A percentile compares a stretch with the other conserved stretches of the same genome.
Evolutionary conservation across 2,888 invertebrate genomes (phyloP).

Genomic region (Yponomeuta cagnagella): DNA sequence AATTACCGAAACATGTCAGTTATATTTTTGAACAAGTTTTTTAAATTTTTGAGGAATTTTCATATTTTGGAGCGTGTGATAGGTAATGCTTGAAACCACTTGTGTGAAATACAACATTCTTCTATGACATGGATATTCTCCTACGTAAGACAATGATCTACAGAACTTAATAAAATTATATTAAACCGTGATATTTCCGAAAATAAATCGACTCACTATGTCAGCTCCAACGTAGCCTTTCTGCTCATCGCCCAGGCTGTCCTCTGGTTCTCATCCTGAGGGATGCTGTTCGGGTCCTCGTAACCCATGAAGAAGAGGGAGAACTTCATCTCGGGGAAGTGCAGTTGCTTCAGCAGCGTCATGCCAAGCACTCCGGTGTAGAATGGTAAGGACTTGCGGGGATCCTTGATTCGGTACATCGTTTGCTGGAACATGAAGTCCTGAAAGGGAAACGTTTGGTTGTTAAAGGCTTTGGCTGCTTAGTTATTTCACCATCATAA

Average conservation of each 20-base stretch:
- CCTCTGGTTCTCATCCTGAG: slow-evolving; percentile 81
- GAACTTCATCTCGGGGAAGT: slow-evolving; percentile 93
- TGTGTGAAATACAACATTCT: too few species aligned
- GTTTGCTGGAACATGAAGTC: slow-evolving; percentile 97
- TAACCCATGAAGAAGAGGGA: slow-evolving; percentile 94
- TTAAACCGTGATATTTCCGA: too few species aligned
- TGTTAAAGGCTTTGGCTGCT: too few species aligned
- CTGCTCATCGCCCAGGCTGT: slow-evolving; percentile 86
- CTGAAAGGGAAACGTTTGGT: slow-evolving; percentile 55
- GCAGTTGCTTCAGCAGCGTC: slow-evolving; percentile 90
- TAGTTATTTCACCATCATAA: too few species aligned
- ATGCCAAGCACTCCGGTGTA: slow-evolving; percentile 90
- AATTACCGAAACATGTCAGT: too few species aligned
- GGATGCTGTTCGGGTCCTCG: slow-evolving; percentile 84
- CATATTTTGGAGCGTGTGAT: too few species aligned
- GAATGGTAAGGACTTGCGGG: slow-evolving; percentile 89
- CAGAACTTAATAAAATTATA: too few species aligned
- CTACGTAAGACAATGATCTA: too few species aligned
- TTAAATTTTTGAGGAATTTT: too few species aligned
- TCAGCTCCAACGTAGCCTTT: slow-evolving; percentile 92
- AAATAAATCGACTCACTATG: slow-evolving; percentile 81
- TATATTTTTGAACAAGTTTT: too few species aligned
- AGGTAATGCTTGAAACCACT: too few species aligned
- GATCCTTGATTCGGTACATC: slow-evolving; percentile 97
- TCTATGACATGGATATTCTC: too few species aligned